Conservation (phyloP, 2,113 vertebrate genomes). For the Benitochromis conjunctus region DNA sequence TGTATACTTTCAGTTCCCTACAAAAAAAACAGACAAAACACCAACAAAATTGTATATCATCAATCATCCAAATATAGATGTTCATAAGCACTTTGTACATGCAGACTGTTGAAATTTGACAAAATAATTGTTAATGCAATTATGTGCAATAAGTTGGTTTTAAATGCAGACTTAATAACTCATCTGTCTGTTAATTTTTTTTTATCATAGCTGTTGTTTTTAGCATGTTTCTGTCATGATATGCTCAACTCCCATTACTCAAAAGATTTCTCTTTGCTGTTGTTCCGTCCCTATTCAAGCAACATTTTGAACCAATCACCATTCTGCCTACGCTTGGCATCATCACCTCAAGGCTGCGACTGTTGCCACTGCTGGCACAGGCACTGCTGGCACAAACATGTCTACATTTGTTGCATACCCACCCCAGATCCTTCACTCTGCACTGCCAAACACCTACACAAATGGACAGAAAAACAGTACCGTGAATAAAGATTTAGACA, state of each 20-base stretch:
- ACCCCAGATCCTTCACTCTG: background rate
- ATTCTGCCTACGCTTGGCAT: background rate
- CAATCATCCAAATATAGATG: background rate
- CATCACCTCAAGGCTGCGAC: background rate
- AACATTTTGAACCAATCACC: background rate
- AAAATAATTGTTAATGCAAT: background rate
- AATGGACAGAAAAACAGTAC: background rate
- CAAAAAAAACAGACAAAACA: background rate
- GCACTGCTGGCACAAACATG: background rate
- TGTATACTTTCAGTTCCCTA: background rate
- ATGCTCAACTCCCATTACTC: background rate
- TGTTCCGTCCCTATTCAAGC: background rate
- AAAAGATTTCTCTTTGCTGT: background rate
- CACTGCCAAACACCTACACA: background rate
- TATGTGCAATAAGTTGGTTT: fast-evolving
- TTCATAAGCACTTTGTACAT: background rate
- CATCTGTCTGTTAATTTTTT: background rate
- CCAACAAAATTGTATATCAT: fast-evolving
- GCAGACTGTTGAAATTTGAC: background rate
- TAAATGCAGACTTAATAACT: background rate
- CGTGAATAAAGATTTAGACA: background rate
- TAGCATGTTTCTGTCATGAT: background rate
- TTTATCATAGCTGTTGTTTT: background rate
- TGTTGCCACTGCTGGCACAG: background rate
- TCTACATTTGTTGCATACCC: background rate